Evolutionary conservation across 2,888 invertebrate genomes (phyloP), one percentile per base, ranked within the genome.

Genomic region (Hololepta plana): DNA sequence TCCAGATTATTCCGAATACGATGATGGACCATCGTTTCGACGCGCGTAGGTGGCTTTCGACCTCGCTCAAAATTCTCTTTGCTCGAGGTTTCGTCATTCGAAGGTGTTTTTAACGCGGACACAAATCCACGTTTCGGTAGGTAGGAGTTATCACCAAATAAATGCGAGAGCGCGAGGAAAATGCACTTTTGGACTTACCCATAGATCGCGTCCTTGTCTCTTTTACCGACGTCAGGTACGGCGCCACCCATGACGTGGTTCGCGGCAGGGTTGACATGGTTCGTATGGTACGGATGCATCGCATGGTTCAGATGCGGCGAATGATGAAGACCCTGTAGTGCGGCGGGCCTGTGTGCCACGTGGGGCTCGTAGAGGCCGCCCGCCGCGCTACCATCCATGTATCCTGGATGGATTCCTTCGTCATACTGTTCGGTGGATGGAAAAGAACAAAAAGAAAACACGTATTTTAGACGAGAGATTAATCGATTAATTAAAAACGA

Each of bases 121-220:
- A n/a, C n/a, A n/a, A n/a, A n/a, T n/a, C n/a, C 17, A 17, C n/a
- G 6, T 17, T 17, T 17, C n/a, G 17, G 6, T 17, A 8, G n/a
- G 6, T 17, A 17, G n/a, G 17, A 17, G n/a, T 17, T 6, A 17
- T 17, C 17, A 8, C 17, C 6, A 8, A 17, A 17, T 7, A 17
- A 7, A 17, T 17, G n/a, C 17, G 17, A 17, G n/a, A 17, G 6
- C n/a, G n/a, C 6, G 6, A 7, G 6, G 8, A 17, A 17, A 17
- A 17, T n/a, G n/a, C n/a, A n/a, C n/a, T 17, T 17, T 17, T 17
- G 10, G 19, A 72, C 87, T 82, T 71, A 93, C 93, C 91, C 90
- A 64, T 93, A 93, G 58, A 93, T 91, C 54, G 91, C 88, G 68
- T 93, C 91, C 68, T 91, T 93, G 68, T 93, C 93, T 55, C 93